These are phyloP conservation scores for Ashinkailepas kermadecensis DNA, from an alignment of 2,888 invertebrate genomes.

Conservation along the genomic window DNA sequence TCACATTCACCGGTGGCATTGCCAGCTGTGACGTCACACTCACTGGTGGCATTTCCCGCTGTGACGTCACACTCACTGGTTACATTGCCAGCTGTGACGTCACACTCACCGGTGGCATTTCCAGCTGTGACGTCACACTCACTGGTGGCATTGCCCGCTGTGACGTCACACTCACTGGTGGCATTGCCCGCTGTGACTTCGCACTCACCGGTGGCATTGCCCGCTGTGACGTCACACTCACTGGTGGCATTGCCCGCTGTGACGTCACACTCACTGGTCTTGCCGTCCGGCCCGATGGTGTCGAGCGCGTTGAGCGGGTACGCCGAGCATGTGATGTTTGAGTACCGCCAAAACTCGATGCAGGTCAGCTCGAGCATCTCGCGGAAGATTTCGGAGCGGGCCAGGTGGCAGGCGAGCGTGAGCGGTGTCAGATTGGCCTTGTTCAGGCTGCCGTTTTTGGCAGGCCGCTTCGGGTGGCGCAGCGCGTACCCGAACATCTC, in stretches of 20 bases:
- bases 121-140: no score
- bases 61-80: no score
- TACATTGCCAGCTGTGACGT: no score
- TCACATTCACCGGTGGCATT: no score
- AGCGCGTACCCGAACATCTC: conserved; percentile 98
- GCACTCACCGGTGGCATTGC: no score
- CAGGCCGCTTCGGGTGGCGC: conserved; percentile 85
- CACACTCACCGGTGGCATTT: no score
- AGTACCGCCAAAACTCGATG: conserved; percentile 96
- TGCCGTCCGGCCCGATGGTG: conserved; percentile 85
- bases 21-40: conserved; percentile 38
- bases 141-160: no score
- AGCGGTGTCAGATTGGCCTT: conserved; percentile 85
- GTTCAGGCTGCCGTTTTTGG: conserved; percentile 85
- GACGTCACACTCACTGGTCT: conserved; percentile 65
- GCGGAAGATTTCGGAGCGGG: conserved; percentile 90
- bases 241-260: not conserved
- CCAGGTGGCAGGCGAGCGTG: conserved; percentile 91
- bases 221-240: not conserved
- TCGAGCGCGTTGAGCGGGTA: conserved; percentile 95
- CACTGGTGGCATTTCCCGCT: no score
- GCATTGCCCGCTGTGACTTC: no score
- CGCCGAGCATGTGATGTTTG: conserved; percentile 96
- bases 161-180: no score
- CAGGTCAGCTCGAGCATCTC: conserved; percentile 95